Evolutionary conservation across 2,113 vertebrate genomes (phyloP).

Genomic region (Uropsilus gracilis): DNA sequence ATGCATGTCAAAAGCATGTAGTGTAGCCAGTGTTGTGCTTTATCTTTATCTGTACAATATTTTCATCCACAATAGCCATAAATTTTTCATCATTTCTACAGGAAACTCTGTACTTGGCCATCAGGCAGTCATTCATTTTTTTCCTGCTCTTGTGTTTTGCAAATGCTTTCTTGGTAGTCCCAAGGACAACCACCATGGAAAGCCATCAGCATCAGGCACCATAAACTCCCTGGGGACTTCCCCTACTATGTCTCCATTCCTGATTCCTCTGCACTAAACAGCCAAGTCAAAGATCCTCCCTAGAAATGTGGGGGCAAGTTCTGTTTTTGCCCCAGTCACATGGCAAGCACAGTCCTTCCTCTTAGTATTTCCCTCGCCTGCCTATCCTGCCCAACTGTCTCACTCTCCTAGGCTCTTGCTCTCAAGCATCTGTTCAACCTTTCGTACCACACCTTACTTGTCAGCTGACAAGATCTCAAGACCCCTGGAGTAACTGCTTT

Average conservation of each 20-base stretch:
- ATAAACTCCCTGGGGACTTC: background rate
- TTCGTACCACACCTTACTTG: background rate
- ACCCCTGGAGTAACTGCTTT: background rate
- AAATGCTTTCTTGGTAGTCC: background rate
- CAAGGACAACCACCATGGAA: background rate
- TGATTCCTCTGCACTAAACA: background rate
- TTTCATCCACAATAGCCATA: no score
- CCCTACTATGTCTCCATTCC: background rate
- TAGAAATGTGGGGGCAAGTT: background rate
- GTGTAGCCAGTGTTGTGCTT: background rate
- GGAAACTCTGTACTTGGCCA: background rate
- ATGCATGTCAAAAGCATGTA: background rate
- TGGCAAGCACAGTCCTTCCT: background rate
- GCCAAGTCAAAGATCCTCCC: background rate
- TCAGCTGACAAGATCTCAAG: constrained; percentile 10
- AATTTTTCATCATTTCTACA: background rate
- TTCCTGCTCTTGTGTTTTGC: background rate
- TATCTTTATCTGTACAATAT: background rate
- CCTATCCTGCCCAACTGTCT: background rate
- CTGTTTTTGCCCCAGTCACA: background rate
- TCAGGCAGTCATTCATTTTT: background rate
- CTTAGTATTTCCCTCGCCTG: background rate
- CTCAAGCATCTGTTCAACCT: background rate
- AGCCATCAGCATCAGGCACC: background rate
- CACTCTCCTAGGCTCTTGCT: background rate